These are phyloP conservation scores for Andrena camellia DNA, from an alignment of 2,888 invertebrate species.

Conservation along the genomic window DNA sequence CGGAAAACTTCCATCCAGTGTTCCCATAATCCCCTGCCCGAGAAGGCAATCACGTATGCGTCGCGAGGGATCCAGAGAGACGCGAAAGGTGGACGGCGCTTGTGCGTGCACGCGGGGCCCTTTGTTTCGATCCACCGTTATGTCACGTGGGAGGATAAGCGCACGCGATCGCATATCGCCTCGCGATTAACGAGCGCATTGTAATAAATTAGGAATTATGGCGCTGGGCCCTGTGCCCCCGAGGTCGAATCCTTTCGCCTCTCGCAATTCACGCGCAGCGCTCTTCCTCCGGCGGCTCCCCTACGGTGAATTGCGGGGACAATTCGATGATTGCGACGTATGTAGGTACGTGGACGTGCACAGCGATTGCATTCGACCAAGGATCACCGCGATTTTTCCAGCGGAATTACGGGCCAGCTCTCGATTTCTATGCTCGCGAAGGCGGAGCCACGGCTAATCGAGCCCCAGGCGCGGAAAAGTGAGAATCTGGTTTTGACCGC, in stretches of 20 bases:
- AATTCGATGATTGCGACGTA: constrained; percentile 9
- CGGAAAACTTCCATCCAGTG: not conserved
- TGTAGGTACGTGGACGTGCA: not conserved
- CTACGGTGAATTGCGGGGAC: not conserved
- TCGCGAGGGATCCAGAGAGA: constrained; percentile 48
- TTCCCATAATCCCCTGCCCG: constrained; percentile 50
- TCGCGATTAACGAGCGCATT: constrained; percentile 60
- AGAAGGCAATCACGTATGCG: constrained; percentile 58
- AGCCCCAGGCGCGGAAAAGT: not conserved
- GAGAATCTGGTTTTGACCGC: not conserved
- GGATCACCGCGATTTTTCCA: not conserved
- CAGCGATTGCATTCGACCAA: not conserved
- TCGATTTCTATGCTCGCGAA: not conserved
- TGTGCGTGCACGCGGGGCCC: constrained; percentile 29
- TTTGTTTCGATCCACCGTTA: constrained; percentile 61
- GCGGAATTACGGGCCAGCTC: not conserved
- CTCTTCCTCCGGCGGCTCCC: constrained; percentile 4
- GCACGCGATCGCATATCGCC: constrained; percentile 56
- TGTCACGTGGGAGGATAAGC: constrained; percentile 55
- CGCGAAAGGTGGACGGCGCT: constrained; percentile 31
- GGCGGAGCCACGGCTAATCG: not conserved
- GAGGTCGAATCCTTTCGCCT: constrained; percentile 27
- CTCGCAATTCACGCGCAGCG: constrained; percentile 16
- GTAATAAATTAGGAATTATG: constrained; percentile 59
- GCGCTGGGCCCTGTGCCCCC: constrained; percentile 28